These are phyloP conservation scores for Meles meles DNA, from an alignment of 2,113 vertebrate genomes.

Conservation along the genomic window DNA sequence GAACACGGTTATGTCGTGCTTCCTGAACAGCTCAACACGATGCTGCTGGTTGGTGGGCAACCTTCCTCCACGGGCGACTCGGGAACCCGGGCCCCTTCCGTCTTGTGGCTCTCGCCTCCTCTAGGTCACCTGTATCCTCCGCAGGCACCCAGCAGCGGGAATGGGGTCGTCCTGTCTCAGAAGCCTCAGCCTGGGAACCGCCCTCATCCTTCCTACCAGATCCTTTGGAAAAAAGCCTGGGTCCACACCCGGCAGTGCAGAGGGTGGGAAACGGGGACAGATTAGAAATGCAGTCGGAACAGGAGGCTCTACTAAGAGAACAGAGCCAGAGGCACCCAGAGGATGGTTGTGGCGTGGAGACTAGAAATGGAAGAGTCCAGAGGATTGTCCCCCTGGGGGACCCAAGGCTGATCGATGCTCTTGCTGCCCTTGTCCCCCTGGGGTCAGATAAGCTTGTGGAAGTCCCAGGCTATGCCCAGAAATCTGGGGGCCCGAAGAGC, in stretches of 20 bases:
- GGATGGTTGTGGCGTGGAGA: accelerated
- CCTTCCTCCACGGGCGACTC: accelerated
- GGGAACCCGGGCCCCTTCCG: background rate
- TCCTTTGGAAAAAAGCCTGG: background rate
- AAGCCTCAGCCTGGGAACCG: background rate
- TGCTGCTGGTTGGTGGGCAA: accelerated
- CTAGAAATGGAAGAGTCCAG: background rate
- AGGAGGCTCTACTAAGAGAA: background rate
- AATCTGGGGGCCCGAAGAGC: background rate
- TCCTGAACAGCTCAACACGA: accelerated
- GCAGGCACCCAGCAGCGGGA: accelerated
- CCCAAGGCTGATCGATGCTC: accelerated
- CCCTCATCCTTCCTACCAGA: background rate
- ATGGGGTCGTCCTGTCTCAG: accelerated
- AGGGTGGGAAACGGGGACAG: background rate
- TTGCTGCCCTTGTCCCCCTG: accelerated
- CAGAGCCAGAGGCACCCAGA: background rate
- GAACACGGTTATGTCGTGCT: accelerated
- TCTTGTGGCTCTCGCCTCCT: background rate
- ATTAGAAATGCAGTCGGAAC: background rate
- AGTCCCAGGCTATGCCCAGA: background rate
- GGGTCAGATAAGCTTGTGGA: accelerated
- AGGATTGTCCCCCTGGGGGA: accelerated
- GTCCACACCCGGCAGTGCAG: accelerated
- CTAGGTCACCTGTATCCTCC: accelerated